Percentiles rank a stretch among this genome's conserved stretches.
phyloP scores from a whole-genome alignment of 2,888 invertebrate species.

The Yponomeuta evonymella region DNA sequence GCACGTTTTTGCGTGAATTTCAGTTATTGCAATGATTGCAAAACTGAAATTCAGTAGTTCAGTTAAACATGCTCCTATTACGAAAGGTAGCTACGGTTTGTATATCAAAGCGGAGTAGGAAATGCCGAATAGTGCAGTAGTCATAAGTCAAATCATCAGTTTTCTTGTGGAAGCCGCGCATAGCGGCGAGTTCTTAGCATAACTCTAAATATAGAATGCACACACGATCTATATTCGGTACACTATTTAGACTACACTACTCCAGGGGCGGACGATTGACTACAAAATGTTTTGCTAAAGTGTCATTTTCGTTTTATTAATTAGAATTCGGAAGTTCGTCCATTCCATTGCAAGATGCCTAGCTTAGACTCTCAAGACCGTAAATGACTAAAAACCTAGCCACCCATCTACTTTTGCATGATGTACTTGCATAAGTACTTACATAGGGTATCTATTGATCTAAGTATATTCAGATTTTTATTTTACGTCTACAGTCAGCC shows the following conservation, averaged over 20 bases:
- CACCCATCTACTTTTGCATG: not conserved
- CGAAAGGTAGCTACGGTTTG: not conserved
- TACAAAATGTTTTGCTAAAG: not conserved
- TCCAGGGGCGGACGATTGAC: not conserved
- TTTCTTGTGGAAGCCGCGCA: conserved; percentile 3
- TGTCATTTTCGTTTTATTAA: not conserved
- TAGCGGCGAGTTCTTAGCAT: conserved; percentile 3
- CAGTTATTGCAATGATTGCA: not conserved
- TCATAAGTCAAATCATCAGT: not conserved
- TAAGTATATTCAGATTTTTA: not conserved
- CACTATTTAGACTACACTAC: not conserved
- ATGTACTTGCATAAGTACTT: not conserved
- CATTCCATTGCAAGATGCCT: no score
- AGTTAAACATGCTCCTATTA: not conserved
- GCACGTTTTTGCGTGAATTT: not conserved
- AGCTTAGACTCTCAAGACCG: no score
- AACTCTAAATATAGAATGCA: conserved; percentile 8
- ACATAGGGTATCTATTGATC: not conserved
- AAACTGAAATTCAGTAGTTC: not conserved
- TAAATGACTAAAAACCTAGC: not conserved
- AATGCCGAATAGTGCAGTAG: not conserved
- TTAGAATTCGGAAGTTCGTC: not conserved
- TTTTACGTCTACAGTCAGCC: not conserved
- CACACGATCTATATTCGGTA: conserved; percentile 8
- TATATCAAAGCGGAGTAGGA: not conserved